Percentiles rank a stretch among this genome's conserved stretches.
Conservation (phyloP, 2,797 vertebrate genomes). For the Melanotaenia trifasciata region DNA sequence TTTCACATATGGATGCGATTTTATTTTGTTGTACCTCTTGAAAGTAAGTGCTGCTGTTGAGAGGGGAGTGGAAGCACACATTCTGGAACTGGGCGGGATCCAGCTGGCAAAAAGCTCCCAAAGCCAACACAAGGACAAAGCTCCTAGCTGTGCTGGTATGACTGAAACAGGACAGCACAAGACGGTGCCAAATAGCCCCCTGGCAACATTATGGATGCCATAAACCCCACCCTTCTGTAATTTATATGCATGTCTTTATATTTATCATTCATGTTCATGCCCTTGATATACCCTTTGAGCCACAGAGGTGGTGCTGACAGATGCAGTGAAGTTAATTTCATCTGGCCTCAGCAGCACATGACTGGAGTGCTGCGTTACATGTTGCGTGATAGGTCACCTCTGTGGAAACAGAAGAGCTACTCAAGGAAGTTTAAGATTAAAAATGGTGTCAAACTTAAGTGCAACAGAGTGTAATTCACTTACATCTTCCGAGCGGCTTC, state of each 20-base stretch:
- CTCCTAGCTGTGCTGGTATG: slow-evolving; percentile 73
- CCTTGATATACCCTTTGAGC: slow-evolving; percentile 48
- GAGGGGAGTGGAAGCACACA: slow-evolving; percentile 69
- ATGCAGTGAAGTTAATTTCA: slow-evolving; percentile 45
- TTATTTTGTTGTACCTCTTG: slow-evolving; percentile 68
- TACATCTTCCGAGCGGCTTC: neutral
- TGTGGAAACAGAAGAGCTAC: slow-evolving; percentile 31
- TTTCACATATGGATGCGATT: slow-evolving; percentile 58
- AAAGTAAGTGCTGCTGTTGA: slow-evolving; percentile 60
- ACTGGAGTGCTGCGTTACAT: slow-evolving; percentile 25
- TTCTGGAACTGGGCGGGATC: slow-evolving; percentile 70
- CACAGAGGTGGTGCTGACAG: slow-evolving; percentile 29
- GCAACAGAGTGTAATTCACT: slow-evolving; percentile 11
- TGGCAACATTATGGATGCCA: slow-evolving; percentile 63
- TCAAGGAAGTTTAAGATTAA: neutral
- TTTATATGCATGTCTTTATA: slow-evolving; percentile 74
- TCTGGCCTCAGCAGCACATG: slow-evolving; percentile 32
- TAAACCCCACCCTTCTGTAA: slow-evolving; percentile 63
- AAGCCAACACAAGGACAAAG: slow-evolving; percentile 77
- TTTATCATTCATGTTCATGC: slow-evolving; percentile 26
- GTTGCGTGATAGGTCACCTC: slow-evolving; percentile 46
- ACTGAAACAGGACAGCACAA: slow-evolving; percentile 69
- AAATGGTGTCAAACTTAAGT: slow-evolving; percentile 1
- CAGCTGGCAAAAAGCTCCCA: slow-evolving; percentile 74
- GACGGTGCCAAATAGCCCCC: slow-evolving; percentile 71